Evolutionary conservation across 37 sponge, comb jelly and placozoan genomes (phyloP).

Genomic region (Cladorhizidae sp.): DNA sequence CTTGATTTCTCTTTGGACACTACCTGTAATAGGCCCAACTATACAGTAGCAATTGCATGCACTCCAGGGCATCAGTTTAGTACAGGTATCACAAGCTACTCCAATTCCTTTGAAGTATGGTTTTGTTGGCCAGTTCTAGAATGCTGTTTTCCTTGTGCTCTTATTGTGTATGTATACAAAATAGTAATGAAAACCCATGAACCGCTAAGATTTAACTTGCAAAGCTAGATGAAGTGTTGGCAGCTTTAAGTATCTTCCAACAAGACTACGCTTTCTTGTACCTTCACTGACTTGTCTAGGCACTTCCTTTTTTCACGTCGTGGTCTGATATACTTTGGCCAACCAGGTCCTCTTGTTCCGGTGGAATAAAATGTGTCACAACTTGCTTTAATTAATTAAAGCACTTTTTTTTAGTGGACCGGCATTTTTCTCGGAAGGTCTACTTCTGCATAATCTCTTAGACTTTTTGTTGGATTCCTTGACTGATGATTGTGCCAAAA

Average conservation of each 20-base stretch:
- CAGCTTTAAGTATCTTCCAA: not conserved
- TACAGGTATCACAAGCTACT: no score
- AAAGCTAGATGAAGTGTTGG: not conserved
- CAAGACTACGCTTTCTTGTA: not conserved
- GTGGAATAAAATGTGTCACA: not conserved
- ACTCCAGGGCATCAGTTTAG: no score
- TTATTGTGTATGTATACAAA: not conserved
- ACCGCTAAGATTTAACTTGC: not conserved
- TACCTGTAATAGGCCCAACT: not conserved
- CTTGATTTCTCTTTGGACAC: not conserved
- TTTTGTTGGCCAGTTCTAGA: not conserved
- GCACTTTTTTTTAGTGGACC: not conserved
- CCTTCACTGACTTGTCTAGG: slow-evolving; percentile 6
- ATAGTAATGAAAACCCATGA: not conserved
- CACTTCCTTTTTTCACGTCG: not conserved
- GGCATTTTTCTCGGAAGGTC: not conserved
- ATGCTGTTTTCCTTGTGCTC: not conserved
- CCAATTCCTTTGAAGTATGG: not conserved
- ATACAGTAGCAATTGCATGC: not conserved
- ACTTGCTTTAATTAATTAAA: not conserved
- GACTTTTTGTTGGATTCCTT: not conserved
- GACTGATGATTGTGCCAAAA: not conserved
- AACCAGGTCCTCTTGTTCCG: not conserved
- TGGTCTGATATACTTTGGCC: not conserved
- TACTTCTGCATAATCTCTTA: slow-evolving; percentile 3